A percentile compares a stretch with the other conserved stretches of the same genome.
phyloP scores from a whole-genome alignment of 2,888 invertebrate genomes.

The Campoletis raptor region DNA sequence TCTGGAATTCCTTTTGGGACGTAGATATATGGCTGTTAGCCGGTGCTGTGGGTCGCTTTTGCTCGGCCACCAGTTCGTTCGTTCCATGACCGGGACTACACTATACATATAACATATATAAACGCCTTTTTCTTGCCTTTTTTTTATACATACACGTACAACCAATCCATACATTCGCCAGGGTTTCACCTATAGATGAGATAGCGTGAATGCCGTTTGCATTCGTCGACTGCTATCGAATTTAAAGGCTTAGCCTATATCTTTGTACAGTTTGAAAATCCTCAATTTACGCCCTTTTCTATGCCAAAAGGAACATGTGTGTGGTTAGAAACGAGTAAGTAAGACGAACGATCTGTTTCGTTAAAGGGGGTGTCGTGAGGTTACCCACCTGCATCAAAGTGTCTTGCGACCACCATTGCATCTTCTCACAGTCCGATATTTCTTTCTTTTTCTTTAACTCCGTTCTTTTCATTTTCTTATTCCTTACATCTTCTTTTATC shows the following conservation, averaged over 20 bases:
- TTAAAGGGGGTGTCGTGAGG: conserved; percentile 74
- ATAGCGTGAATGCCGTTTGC: conserved; percentile 50
- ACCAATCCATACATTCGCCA: conserved; percentile 28
- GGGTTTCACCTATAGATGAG: conserved; percentile 41
- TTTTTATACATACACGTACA: conserved; percentile 27
- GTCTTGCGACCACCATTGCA: conserved; percentile 56
- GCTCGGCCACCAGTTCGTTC: conserved; percentile 76
- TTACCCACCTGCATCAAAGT: conserved; percentile 79
- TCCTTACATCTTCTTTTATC: conserved; percentile 57
- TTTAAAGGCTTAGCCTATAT: conserved; percentile 12
- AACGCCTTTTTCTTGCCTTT: conserved; percentile 43
- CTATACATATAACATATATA: conserved; percentile 36
- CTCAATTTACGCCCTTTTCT: conserved; percentile 24
- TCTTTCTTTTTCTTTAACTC: conserved; percentile 28
- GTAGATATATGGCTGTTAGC: conserved; percentile 82
- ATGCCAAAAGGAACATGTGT: background rate
- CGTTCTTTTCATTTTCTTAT: conserved; percentile 54
- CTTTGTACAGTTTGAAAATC: background rate
- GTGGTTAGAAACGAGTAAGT: conserved; percentile 74
- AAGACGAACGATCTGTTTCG: conserved; percentile 81
- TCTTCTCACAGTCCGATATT: conserved; percentile 50
- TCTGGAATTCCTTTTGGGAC: conserved; percentile 85
- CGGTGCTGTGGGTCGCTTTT: conserved; percentile 79
- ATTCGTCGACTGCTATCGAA: conserved; percentile 19
- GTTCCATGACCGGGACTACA: conserved; percentile 70